Conservation (phyloP, 2,888 invertebrate genomes). For the Plebejus anna region DNA sequence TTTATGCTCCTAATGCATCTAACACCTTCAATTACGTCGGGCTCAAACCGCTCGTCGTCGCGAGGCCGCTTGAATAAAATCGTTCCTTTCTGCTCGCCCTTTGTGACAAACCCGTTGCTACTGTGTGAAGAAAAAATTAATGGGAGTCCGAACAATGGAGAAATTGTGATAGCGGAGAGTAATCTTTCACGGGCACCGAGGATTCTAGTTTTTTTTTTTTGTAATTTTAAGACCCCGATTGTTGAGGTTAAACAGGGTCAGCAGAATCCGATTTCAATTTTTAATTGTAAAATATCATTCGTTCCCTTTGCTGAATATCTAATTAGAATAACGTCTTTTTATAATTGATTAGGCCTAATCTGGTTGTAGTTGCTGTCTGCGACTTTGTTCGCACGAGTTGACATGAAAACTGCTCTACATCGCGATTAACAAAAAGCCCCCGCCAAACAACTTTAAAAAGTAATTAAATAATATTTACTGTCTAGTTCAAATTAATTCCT, state of each 20-base stretch:
- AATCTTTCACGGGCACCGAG: conserved; percentile 66
- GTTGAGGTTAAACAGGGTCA: conserved; percentile 67
- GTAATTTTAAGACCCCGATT: conserved; percentile 57
- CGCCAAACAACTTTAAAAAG: no score
- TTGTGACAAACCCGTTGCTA: conserved; percentile 73
- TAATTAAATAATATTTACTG: no score
- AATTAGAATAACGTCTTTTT: conserved; percentile 21
- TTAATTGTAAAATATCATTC: conserved; percentile 57
- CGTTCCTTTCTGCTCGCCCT: conserved; percentile 62
- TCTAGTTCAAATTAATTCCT: no score
- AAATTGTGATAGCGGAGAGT: conserved; percentile 79
- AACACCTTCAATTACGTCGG: conserved; percentile 48
- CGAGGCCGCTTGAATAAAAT: conserved; percentile 59
- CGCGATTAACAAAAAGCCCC: neutral
- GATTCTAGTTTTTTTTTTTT: conserved; percentile 58
- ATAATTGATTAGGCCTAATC: conserved; percentile 17
- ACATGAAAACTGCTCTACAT: neutral
- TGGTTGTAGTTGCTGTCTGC: neutral
- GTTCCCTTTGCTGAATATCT: conserved; percentile 24
- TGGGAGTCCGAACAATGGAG: conserved; percentile 72
- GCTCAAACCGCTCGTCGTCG: conserved; percentile 49
- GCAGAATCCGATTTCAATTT: conserved; percentile 53
- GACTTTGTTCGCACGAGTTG: neutral
- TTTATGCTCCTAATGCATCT: conserved; percentile 35
- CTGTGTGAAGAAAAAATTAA: conserved; percentile 64